Evolutionary conservation across 2,888 invertebrate species (phyloP).

Genomic region (Liodrosophila aerea): DNA sequence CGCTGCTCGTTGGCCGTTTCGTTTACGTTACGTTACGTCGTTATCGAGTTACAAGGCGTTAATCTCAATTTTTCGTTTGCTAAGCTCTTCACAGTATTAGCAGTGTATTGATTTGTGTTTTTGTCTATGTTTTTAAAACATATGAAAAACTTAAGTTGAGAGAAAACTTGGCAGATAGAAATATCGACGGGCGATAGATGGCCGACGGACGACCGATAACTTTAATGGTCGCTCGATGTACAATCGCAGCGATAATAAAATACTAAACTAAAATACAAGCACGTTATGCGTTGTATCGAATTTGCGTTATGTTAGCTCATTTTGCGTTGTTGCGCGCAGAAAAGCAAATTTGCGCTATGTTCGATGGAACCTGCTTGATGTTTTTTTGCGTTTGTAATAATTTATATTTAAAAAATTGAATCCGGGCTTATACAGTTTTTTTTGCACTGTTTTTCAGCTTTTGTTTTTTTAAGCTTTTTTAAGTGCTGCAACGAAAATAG

Average conservation of each 20-base stretch:
- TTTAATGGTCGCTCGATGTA: conserved; percentile 31
- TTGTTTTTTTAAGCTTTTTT: no score
- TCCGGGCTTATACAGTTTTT: no score
- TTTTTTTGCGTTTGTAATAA: no score
- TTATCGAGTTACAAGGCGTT: conserved; percentile 10
- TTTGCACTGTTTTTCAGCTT: no score
- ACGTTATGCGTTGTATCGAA: neutral
- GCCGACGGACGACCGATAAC: conserved; percentile 31
- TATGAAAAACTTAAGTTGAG: conserved; percentile 50
- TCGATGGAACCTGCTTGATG: no score
- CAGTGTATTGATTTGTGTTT: conserved; percentile 56
- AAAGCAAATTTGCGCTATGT: no score
- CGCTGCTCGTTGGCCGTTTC: conserved; percentile 29
- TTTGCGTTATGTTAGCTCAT: neutral
- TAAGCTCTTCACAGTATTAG: conserved; percentile 24
- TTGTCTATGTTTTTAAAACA: conserved; percentile 48
- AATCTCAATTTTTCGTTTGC: conserved; percentile 33
- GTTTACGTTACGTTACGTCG: conserved; percentile 25
- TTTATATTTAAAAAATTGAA: no score
- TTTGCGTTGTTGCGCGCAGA: conserved; percentile 4
- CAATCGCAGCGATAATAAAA: conserved; percentile 4
- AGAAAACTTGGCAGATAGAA: conserved; percentile 50
- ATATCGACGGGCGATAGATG: conserved; percentile 58
- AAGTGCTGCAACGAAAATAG: no score
- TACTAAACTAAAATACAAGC: conserved; percentile 20